Evolutionary conservation across 2,113 vertebrate genomes (phyloP).

Genomic region (Cephalopholis sonnerati): DNA sequence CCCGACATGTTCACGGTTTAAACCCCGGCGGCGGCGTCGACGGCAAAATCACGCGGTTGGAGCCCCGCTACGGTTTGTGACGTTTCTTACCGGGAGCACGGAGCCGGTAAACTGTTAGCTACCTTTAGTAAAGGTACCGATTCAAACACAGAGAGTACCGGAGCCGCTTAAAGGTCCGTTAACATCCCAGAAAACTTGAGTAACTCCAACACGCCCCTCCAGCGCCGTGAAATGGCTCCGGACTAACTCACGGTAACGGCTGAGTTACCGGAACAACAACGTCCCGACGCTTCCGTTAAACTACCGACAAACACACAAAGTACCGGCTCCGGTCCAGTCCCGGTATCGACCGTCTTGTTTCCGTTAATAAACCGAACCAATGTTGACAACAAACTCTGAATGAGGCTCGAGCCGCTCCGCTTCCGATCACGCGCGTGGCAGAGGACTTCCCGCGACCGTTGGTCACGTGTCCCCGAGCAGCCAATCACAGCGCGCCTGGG

Average conservation of each 20-base stretch:
- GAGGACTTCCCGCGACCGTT: conserved; percentile 96
- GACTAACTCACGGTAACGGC: no score
- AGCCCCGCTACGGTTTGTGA: not conserved
- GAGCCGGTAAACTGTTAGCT: not conserved
- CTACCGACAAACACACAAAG: not conserved
- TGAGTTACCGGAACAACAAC: no score
- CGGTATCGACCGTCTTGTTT: not conserved
- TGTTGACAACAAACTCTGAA: conserved; percentile 83
- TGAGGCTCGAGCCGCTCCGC: conserved; percentile 50
- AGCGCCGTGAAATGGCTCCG: conserved; percentile 44
- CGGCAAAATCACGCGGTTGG: conserved; percentile 42
- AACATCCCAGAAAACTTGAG: conserved; percentile 21
- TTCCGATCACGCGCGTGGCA: conserved; percentile 80
- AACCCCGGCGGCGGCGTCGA: conserved; percentile 52
- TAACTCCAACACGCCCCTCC: conserved; percentile 63
- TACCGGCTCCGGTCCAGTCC: not conserved
- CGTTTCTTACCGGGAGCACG: not conserved
- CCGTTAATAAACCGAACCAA: conserved; percentile 19
- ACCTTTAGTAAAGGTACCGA: conserved; percentile 44
- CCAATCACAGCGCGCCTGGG: conserved; percentile 84
- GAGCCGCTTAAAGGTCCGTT: not conserved
- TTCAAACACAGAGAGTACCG: not conserved
- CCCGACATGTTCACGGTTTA: conserved; percentile 78
- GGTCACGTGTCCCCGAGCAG: conserved; percentile 82
- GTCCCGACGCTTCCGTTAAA: not conserved